Conservation (phyloP, 2,113 vertebrate genomes). For the Nesospiza acunhae region DNA sequence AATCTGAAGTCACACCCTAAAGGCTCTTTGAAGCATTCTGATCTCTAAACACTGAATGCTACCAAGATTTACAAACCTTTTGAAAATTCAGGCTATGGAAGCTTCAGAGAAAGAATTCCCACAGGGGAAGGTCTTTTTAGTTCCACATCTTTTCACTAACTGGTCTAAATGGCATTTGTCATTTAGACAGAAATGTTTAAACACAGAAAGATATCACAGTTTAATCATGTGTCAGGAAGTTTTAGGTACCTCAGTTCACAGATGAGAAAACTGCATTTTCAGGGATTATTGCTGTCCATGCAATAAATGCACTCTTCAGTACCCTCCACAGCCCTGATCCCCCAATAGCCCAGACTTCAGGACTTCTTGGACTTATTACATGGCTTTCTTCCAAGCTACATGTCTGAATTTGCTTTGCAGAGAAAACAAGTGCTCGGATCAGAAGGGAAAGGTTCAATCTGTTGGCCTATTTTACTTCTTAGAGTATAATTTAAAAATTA, state of each 20-base stretch:
- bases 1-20: neutral
- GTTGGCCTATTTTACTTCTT: neutral
- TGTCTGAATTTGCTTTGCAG: neutral
- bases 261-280: neutral
- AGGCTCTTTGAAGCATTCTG: neutral
- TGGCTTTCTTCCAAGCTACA: neutral
- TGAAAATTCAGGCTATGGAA: neutral
- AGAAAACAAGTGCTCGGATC: neutral
- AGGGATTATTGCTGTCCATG: neutral
- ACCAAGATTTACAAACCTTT: neutral
- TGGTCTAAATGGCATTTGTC: neutral
- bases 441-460: neutral
- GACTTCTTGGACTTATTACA: neutral
- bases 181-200: neutral
- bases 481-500: neutral
- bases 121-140: neutral
- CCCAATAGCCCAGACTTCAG: neutral
- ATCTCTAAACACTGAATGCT: neutral
- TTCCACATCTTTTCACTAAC: neutral
- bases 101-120: neutral
- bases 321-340: neutral
- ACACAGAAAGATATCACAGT: neutral
- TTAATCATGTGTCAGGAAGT: neutral
- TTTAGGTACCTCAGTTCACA: neutral
- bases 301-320: neutral